phyloP scores from a whole-genome alignment of 2,113 vertebrate genomes.

The Jaculus jaculus region DNA sequence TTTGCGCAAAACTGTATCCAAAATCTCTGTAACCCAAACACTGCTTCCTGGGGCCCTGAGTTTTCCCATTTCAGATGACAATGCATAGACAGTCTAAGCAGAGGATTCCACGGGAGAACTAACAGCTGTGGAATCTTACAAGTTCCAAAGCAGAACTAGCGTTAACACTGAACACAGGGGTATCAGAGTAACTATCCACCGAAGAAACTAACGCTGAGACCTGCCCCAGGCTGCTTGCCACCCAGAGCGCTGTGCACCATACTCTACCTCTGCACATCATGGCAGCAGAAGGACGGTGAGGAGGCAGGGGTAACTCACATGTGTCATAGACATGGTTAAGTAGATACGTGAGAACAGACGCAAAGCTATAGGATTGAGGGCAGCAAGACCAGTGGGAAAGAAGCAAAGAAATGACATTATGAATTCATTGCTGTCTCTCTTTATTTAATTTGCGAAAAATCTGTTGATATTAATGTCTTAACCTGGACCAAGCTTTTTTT shows the following conservation, averaged over 20 bases:
- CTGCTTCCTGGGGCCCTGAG: neutral
- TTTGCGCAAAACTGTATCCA: neutral
- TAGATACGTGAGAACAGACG: neutral
- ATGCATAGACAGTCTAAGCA: neutral
- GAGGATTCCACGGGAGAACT: neutral
- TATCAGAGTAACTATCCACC: neutral
- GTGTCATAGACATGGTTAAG: neutral
- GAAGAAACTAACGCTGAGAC: neutral
- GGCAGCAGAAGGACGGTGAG: neutral
- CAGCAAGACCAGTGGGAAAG: neutral
- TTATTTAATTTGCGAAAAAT: constrained; percentile 19
- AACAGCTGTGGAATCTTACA: neutral
- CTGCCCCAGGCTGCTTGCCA: neutral
- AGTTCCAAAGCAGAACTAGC: neutral
- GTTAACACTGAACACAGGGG: neutral
- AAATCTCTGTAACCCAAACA: neutral
- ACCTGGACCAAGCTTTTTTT: neutral
- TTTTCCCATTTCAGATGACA: neutral
- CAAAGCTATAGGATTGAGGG: neutral
- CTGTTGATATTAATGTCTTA: constrained; percentile 19
- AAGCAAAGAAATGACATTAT: neutral
- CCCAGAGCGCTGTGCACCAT: too few relatives aligned
- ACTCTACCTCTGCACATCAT: neutral
- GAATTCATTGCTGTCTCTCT: neutral
- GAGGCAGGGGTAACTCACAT: neutral